These are phyloP conservation scores for Drosophila kanekoi DNA, from an alignment of 2,888 invertebrate genomes.

Conservation along the genomic window DNA sequence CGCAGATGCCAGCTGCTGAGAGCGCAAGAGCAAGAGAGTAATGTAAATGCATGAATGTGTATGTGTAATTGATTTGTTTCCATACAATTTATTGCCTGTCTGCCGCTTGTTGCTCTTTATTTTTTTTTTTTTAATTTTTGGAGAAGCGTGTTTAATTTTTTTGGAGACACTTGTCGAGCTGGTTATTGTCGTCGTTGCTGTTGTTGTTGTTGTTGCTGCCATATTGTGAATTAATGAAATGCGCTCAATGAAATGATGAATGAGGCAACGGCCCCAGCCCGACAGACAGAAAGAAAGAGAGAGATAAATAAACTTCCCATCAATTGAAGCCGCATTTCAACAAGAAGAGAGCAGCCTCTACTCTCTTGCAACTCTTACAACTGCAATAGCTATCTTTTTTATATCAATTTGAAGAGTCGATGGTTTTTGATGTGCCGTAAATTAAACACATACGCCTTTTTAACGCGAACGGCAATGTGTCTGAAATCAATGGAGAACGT, in stretches of 20 bases:
- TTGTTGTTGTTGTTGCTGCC: conserved; percentile 25
- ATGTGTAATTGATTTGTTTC: conserved; percentile 78
- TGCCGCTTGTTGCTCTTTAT: conserved; percentile 27
- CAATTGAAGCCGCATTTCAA: conserved; percentile 23
- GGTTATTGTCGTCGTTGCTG: conserved; percentile 29
- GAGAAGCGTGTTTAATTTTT: conserved; percentile 35
- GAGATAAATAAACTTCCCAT: background rate
- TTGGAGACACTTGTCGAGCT: conserved; percentile 44
- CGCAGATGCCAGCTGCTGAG: conserved; percentile 32
- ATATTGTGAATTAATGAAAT: conserved; percentile 65
- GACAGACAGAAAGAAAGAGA: conserved; percentile 11
- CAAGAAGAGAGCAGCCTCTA: conserved; percentile 12
- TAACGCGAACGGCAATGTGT: conserved; percentile 68
- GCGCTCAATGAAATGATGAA: conserved; percentile 55
- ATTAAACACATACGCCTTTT: conserved; percentile 36
- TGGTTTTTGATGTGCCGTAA: conserved; percentile 26
- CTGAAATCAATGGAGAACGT: conserved; percentile 66
- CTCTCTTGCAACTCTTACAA: conserved; percentile 4
- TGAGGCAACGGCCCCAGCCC: conserved; percentile 7
- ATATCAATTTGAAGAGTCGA: conserved; percentile 23
- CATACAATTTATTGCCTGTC: conserved; percentile 65
- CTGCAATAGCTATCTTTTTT: background rate
- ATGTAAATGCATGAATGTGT: conserved; percentile 7
- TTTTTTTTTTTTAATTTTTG: conserved; percentile 15
- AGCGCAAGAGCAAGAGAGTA: conserved; percentile 6